Percentiles rank a stretch among this genome's conserved stretches.
Conservation (phyloP, 2,888 invertebrate species). For the Cabera pusaria region DNA sequence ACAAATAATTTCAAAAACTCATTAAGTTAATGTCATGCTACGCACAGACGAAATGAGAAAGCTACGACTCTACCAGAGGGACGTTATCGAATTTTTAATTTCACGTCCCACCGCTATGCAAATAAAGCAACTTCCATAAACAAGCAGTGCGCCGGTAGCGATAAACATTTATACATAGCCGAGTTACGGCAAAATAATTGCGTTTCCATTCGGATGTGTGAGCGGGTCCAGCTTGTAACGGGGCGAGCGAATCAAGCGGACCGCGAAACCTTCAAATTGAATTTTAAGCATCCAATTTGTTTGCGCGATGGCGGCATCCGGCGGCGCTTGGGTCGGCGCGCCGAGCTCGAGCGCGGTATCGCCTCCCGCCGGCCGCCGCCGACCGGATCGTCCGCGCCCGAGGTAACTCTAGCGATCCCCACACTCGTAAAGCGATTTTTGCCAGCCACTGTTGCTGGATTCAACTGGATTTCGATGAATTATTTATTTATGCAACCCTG, state of each 20-base stretch:
- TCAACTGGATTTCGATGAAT: slow-evolving; percentile 63
- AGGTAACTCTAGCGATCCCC: slow-evolving; percentile 41
- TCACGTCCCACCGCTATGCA: slow-evolving; percentile 36
- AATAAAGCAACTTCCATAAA: slow-evolving; percentile 38
- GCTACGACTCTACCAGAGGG: slow-evolving; percentile 12
- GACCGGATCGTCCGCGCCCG: slow-evolving; percentile 31
- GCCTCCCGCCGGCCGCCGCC: slow-evolving; percentile 27
- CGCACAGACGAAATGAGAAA: slow-evolving; percentile 15
- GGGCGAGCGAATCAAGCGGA: slow-evolving; percentile 75
- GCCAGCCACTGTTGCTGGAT: slow-evolving; percentile 50
- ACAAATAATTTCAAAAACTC: slow-evolving; percentile 4
- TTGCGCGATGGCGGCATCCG: slow-evolving; percentile 61
- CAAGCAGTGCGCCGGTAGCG: slow-evolving; percentile 25
- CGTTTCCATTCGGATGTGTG: slow-evolving; percentile 67
- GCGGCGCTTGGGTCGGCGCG: slow-evolving; percentile 41
- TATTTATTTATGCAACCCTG: slow-evolving; percentile 50
- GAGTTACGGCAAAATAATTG: slow-evolving; percentile 70
- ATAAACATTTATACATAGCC: slow-evolving; percentile 56
- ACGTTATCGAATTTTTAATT: slow-evolving; percentile 33
- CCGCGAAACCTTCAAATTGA: slow-evolving; percentile 83
- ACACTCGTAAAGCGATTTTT: slow-evolving; percentile 74
- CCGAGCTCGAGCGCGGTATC: slow-evolving; percentile 49
- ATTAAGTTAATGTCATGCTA: slow-evolving; percentile 15
- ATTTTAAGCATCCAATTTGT: slow-evolving; percentile 83
- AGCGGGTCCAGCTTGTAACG: slow-evolving; percentile 69